Evolutionary conservation across 2,888 invertebrate genomes (phyloP), one percentile per base, ranked within the genome.

Genomic region (Ashinkailepas kermadecensis): DNA sequence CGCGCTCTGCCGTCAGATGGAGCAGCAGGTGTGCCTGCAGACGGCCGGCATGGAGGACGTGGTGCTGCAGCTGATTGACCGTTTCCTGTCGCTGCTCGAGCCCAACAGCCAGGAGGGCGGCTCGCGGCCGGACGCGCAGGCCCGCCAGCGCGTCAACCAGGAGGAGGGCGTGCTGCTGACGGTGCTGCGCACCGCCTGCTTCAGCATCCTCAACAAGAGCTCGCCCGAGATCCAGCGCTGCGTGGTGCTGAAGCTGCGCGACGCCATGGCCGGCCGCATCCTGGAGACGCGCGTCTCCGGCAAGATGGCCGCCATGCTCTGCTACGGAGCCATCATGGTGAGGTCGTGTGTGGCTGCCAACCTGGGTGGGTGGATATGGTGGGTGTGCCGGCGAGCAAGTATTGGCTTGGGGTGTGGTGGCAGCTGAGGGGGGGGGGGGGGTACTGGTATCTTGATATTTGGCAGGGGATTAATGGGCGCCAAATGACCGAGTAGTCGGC

Each of bases 41-140:
- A 94, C 95, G 0, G 94, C 95, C 0, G 92, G 93, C 85, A 92
- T 96, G 85, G 96, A 97, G 88, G 95, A 96, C 86, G 96, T 97
- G 86, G 92, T 96, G 2, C 88, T 95, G 4, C 93, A 95, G 86
- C 94, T 95, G 86, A 88, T 97, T 85, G 95, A 96, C 86, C 91
- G 93, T 86, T 89, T 93, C 83, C 93, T 93, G 86, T 87, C 89
- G 1, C 90, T 93, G 83, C 83, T 85, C 62, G 85, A 85, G 81
- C 84, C 18, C 67, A 84, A 56, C 82, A 84, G 64, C 80, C 82
- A 59, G 81, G 64, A 56, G 81, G 65, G 56, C 64, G 21, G 21
- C 81, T 56, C 57, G 65, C 18, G 59, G 67, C 57, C 65, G 15
- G 65, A 65, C 65, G 54, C 23, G 65, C 56, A 23, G 65, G 59